Conservation (phyloP, 2,888 invertebrate species). For the Eumerus sabulonum region DNA sequence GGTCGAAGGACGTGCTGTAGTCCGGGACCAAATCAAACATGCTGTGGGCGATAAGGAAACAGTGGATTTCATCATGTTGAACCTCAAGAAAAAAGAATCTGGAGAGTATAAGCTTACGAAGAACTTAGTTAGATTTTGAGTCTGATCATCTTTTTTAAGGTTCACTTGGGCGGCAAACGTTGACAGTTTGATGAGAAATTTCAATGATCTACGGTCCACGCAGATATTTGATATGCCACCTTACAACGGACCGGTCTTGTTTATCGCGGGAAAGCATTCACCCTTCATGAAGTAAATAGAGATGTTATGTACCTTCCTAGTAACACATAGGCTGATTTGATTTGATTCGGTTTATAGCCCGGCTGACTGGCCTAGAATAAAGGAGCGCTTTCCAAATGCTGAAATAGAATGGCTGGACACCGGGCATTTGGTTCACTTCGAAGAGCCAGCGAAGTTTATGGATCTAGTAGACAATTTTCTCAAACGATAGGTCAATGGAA, state of each 20-base stretch:
- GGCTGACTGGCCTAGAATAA: slow-evolving; percentile 81
- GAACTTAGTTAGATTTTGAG: too few relatives aligned
- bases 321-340: background rate
- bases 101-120: slow-evolving; percentile 76
- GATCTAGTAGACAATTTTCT: slow-evolving; percentile 69
- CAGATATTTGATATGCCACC: slow-evolving; percentile 68
- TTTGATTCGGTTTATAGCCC: slow-evolving; percentile 74
- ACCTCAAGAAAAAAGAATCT: slow-evolving; percentile 85
- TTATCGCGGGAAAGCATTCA: slow-evolving; percentile 91
- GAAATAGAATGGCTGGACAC: slow-evolving; percentile 81
- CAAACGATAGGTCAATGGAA: too few relatives aligned
- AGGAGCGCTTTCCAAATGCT: slow-evolving; percentile 84
- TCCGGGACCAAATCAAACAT: slow-evolving; percentile 83
- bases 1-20: slow-evolving; percentile 84
- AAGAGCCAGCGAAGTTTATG: slow-evolving; percentile 84
- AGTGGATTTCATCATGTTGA: slow-evolving; percentile 90
- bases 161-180: slow-evolving; percentile 88
- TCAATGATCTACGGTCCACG: slow-evolving; percentile 76
- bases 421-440: slow-evolving; percentile 96
- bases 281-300: slow-evolving; percentile 85
- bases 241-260: slow-evolving; percentile 86
- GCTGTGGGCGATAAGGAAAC: slow-evolving; percentile 81
- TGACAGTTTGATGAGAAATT: slow-evolving; percentile 84
- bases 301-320: background rate
- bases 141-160: slow-evolving; percentile 43